Evolutionary conservation across 2,797 vertebrate genomes (phyloP).

Genomic region (Rhinogobio ventralis): DNA sequence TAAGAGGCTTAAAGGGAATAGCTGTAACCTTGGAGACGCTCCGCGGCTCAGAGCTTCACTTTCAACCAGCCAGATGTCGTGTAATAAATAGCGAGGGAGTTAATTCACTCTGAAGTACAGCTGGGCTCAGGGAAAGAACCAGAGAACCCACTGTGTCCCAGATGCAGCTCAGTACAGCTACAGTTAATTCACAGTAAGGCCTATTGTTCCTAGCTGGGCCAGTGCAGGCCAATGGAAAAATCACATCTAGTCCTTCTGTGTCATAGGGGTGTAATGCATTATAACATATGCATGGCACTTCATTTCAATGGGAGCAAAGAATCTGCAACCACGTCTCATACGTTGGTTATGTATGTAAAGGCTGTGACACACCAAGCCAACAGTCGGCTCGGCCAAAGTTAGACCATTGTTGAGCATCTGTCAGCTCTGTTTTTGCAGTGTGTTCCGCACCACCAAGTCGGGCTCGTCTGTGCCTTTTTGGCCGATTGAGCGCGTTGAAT

Average conservation of each 20-base stretch:
- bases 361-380: neutral
- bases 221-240: conserved; percentile 25
- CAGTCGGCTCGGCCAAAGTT: neutral
- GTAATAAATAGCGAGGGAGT: conserved; percentile 50
- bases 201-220: conserved; percentile 40
- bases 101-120: conserved; percentile 52
- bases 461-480: neutral
- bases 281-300: conserved; percentile 26
- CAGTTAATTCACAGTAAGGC: conserved; percentile 41
- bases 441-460: neutral
- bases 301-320: conserved; percentile 4
- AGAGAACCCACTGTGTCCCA: conserved; percentile 45
- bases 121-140: conserved; percentile 45
- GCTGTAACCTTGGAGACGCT: conserved; percentile 51
- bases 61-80: conserved; percentile 47
- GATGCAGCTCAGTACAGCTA: conserved; percentile 40
- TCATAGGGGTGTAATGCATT: neutral
- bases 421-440: neutral
- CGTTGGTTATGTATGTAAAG: neutral
- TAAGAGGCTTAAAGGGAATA: conserved; percentile 45
- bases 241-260: conserved; percentile 8
- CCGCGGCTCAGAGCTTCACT: conserved; percentile 43
- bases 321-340: neutral
- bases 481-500: neutral
- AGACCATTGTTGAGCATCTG: neutral